These are phyloP conservation scores for Brachionus rotundiformis DNA, from an alignment of 1,140 invertebrate genomes.

Conservation along the genomic window DNA sequence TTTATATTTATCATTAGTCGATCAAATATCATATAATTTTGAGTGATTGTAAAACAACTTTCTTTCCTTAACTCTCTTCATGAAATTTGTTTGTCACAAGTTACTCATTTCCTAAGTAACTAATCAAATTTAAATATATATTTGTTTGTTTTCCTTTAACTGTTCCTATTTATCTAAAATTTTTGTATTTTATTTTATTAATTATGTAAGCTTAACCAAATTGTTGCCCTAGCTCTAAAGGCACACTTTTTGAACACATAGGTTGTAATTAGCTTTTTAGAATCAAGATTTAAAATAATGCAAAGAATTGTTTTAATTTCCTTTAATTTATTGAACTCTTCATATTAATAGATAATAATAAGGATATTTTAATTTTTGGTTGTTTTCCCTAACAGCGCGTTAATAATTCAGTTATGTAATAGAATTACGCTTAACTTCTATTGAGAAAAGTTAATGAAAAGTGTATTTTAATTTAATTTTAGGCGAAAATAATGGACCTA, in stretches of 20 bases:
- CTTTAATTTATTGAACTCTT: background rate
- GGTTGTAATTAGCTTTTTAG: background rate
- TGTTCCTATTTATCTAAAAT: background rate
- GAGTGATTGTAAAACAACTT: background rate
- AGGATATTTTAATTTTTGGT: background rate
- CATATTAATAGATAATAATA: background rate
- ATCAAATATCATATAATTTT: background rate
- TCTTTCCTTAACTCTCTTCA: no score
- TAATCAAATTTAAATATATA: background rate
- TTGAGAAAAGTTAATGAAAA: background rate
- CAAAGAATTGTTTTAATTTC: background rate
- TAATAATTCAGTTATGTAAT: background rate
- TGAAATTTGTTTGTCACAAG: background rate
- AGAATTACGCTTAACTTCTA: background rate
- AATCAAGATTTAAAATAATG: background rate
- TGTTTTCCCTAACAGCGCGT: background rate
- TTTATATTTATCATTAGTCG: background rate
- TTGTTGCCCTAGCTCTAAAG: background rate
- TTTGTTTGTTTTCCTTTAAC: background rate
- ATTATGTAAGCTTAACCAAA: background rate
- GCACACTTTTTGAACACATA: background rate
- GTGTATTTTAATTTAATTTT: no score
- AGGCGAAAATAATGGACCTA: no score
- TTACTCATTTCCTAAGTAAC: background rate
- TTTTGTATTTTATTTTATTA: background rate